Percentiles rank a stretch among this genome's conserved stretches.
These are phyloP conservation scores for Astatoreochromis straeleni DNA, from an alignment of 2,113 vertebrate genomes.

Conservation along the genomic window DNA sequence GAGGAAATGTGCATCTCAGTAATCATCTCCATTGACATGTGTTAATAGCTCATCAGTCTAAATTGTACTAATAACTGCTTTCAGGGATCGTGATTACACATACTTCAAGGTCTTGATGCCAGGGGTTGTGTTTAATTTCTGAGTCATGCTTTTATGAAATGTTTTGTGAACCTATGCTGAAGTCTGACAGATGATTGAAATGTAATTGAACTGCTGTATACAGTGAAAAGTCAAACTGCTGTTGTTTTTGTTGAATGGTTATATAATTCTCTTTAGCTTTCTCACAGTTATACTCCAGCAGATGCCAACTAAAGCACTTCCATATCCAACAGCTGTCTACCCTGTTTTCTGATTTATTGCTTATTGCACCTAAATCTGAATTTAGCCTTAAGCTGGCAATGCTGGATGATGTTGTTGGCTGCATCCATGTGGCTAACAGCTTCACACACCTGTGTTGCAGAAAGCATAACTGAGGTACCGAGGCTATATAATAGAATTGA, in stretches of 20 bases:
- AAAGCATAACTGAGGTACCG: not conserved
- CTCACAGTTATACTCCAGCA: not conserved
- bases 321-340: conserved; percentile 15
- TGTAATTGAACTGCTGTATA: not conserved
- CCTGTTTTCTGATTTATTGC: conserved; percentile 24
- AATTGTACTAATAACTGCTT: conserved; percentile 75
- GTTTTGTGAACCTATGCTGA: conserved; percentile 7
- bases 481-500: not conserved
- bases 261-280: not conserved
- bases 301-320: not conserved
- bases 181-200: conserved; percentile 2
- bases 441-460: conserved; percentile 20
- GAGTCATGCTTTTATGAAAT: conserved; percentile 9
- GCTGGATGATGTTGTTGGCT: conserved; percentile 29
- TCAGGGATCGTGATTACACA: conserved; percentile 63
- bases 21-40: conserved; percentile 74
- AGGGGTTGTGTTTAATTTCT: conserved; percentile 32
- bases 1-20: conserved; percentile 67
- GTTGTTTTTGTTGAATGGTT: not conserved
- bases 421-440: not conserved
- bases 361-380: conserved; percentile 2
- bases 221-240: not conserved
- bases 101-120: conserved; percentile 33
- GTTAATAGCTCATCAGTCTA: conserved; percentile 76
- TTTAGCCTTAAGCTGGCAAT: conserved; percentile 29